These are phyloP conservation scores for Musca vetustissima DNA, from an alignment of 1,140 invertebrate genomes.

Conservation along the genomic window DNA sequence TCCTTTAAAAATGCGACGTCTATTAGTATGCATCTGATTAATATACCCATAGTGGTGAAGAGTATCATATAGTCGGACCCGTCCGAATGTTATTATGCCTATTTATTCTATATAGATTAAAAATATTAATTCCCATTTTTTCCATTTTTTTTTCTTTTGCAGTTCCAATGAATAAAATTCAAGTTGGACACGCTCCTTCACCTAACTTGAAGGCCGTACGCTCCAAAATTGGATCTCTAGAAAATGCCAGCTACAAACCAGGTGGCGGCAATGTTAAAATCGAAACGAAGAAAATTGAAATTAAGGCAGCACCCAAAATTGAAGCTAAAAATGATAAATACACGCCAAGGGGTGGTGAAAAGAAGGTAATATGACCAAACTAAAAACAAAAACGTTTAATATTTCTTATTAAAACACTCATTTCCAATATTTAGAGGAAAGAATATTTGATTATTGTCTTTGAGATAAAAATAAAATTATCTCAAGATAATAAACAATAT, in stretches of 20 bases:
- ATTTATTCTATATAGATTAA: no score
- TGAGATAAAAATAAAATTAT: no score
- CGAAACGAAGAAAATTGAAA: constrained; percentile 83
- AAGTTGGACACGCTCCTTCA: constrained; percentile 86
- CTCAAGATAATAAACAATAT: no score
- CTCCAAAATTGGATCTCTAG: constrained; percentile 92
- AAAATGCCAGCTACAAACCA: constrained; percentile 89
- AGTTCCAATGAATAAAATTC: constrained; percentile 90
- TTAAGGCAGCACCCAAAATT: constrained; percentile 79
- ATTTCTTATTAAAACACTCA: no score
- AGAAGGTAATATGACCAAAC: constrained; percentile 74
- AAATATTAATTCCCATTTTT: background rate
- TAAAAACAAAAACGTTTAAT: no score
- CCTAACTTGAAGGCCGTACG: constrained; percentile 88
- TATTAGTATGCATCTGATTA: no score
- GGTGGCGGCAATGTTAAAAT: constrained; percentile 91
- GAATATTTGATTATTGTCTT: no score
- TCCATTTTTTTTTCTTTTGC: constrained; percentile 62
- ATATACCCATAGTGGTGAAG: no score
- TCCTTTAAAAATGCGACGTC: no score
- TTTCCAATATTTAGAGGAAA: no score
- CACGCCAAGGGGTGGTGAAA: constrained; percentile 83
- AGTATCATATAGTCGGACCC: no score
- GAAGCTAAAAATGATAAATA: constrained; percentile 92
- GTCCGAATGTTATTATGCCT: no score